phyloP scores from a whole-genome alignment of 2,888 invertebrate species.

The Agrochola macilenta region DNA sequence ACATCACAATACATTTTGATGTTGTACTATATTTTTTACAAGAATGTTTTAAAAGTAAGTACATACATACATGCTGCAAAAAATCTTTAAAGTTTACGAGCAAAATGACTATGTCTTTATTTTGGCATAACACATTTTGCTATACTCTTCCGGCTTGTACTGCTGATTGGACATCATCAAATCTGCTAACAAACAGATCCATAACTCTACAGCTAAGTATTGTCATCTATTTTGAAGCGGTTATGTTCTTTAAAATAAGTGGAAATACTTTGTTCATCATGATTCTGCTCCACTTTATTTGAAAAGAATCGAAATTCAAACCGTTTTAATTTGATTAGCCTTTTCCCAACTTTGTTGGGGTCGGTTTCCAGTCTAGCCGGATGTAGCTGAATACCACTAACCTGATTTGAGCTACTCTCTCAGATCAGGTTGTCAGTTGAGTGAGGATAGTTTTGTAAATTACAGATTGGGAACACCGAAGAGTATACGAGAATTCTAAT shows the following conservation, averaged over 20 bases:
- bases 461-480: slow-evolving; percentile 17
- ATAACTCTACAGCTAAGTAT: not conserved
- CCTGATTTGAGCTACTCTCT: not conserved
- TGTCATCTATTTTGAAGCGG: not conserved
- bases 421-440: not conserved
- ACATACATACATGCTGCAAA: not conserved
- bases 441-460: not conserved
- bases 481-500: slow-evolving; percentile 22
- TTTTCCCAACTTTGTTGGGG: not conserved
- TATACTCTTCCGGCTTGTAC: not conserved
- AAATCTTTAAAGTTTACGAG: not conserved
- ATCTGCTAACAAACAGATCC: not conserved
- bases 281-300: not conserved
- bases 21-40: slow-evolving; percentile 4
- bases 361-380: too few species aligned
- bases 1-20: not conserved
- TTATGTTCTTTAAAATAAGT: not conserved
- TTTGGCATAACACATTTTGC: not conserved
- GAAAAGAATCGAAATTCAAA: too few species aligned
- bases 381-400: not conserved
- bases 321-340: not conserved
- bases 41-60: slow-evolving; percentile 11
- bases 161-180: not conserved
- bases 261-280: not conserved
- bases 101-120: not conserved